phyloP scores from a whole-genome alignment of 2,888 invertebrate species.

The Prenolepis imparis region DNA sequence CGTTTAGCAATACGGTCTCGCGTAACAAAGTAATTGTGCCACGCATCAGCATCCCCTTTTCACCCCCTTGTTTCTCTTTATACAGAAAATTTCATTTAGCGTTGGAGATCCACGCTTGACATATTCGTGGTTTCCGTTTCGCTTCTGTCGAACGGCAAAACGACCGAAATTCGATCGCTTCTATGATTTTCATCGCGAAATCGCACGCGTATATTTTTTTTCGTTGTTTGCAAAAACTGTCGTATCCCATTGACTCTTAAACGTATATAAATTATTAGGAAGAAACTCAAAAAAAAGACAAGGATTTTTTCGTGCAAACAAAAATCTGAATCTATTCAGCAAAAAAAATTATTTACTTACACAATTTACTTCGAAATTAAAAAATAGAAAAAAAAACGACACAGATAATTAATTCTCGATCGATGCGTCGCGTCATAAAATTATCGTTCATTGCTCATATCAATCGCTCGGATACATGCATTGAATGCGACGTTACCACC shows the following conservation, averaged over 20 bases:
- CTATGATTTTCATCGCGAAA: not conserved
- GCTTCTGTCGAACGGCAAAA: not conserved
- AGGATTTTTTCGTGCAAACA: not conserved
- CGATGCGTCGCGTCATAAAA: conserved; percentile 12
- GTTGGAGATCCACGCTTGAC: not conserved
- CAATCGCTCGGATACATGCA: not conserved
- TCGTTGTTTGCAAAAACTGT: not conserved
- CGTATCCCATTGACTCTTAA: not conserved
- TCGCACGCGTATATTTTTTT: not conserved
- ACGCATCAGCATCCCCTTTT: not conserved
- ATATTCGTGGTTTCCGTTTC: conserved; percentile 26
- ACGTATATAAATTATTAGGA: not conserved
- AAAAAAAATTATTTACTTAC: not conserved
- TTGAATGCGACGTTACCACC: not conserved
- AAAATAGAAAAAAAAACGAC: not conserved
- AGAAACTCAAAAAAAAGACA: not conserved
- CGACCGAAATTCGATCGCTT: conserved; percentile 11
- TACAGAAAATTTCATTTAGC: conserved; percentile 58
- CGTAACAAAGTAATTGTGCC: conserved; percentile 60
- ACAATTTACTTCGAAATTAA: not conserved
- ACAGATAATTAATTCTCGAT: not conserved
- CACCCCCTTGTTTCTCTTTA: not conserved
- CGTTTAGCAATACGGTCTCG: conserved; percentile 44
- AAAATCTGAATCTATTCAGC: not conserved
- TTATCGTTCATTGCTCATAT: not conserved